Evolutionary conservation across 2,113 vertebrate species (phyloP), one percentile per base, ranked within the genome.

Genomic region (Cebus imitator): DNA sequence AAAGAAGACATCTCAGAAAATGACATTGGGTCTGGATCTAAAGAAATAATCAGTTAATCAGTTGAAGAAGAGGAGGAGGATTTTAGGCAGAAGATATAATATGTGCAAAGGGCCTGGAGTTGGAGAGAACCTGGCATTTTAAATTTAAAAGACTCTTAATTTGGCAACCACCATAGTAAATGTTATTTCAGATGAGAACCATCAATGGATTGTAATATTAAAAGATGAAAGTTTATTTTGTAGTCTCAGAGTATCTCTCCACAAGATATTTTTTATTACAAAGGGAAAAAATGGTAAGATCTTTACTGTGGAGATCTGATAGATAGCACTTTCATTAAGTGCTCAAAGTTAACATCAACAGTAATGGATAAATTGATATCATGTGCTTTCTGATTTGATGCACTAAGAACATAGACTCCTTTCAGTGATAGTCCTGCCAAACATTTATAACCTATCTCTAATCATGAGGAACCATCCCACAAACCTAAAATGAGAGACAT

Each of bases 121-220:
- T 85, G 13, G n/a, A 82, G 25, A 73, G 18, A 76, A 2, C 16
- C 82, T 48, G 40, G 8, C 9, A 82, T 55, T 86, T 87, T 61
- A 91, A 83, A 25, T 84, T 37, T 37, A 16, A 92, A 91, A 95
- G 8, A 95, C 82, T 78, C 66, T 94, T 64, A 48, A 50, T 66
- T 91, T 94, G 66, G 18, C 68, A 95, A 68, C 6, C 35, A 86
- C 35, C 48, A 75, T 16, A 82, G 58, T 82, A 97, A 91, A 55
- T 66, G 72, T 94, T 50, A 78, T 93, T 82, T 95, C 30, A 84
- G 50, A 43, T 5, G 86, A 73, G 35, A 87, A 75, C 73, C 32
- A 58, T 68, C 58, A 90, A 35, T 85, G n/a, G 37, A 78, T 90
- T 97, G 37, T 89, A 95, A 66, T 58, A 78, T 70, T 79, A 87